Evolutionary conservation across 2,797 vertebrate genomes (phyloP).

Genomic region (Enteromius unitaeniatus): DNA sequence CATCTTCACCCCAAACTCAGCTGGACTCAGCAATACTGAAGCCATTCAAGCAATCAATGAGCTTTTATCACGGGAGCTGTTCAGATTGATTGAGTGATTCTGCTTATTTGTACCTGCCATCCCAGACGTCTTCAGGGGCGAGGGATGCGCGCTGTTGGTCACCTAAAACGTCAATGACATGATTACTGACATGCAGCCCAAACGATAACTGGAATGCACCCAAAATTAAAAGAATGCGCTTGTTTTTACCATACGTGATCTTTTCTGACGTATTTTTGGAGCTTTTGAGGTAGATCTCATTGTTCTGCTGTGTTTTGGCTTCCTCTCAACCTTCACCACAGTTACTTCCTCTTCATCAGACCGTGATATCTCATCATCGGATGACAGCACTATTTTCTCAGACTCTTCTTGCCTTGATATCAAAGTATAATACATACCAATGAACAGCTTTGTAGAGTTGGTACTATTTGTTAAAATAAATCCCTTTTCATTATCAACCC

Average conservation of each 20-base stretch:
- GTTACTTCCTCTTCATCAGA: conserved; percentile 65
- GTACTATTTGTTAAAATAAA: not conserved
- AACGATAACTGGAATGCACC: not conserved
- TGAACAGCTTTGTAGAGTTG: not conserved
- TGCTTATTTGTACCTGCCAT: conserved; percentile 73
- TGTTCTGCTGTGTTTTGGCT: conserved; percentile 69
- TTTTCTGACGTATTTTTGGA: not conserved
- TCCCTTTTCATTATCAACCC: not conserved
- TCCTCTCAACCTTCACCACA: conserved; percentile 61
- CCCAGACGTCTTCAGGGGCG: conserved; percentile 71
- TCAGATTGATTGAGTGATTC: conserved; percentile 21
- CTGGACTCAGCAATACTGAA: conserved; percentile 38
- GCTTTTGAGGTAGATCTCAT: conserved; percentile 29
- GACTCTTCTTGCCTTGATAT: conserved; percentile 24
- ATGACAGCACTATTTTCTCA: not conserved
- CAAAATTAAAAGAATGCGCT: not conserved
- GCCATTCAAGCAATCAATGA: conserved; percentile 28
- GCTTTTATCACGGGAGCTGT: conserved; percentile 38
- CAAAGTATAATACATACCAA: conserved; percentile 10
- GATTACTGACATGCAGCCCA: not conserved
- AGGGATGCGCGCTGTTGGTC: conserved; percentile 71
- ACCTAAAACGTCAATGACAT: conserved; percentile 69
- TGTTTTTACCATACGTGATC: conserved; percentile 20
- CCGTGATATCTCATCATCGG: conserved; percentile 42
- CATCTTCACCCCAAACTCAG: conserved; percentile 30